phyloP scores from a whole-genome alignment of 2,888 invertebrate genomes.

The Chloroclysta siterata region DNA sequence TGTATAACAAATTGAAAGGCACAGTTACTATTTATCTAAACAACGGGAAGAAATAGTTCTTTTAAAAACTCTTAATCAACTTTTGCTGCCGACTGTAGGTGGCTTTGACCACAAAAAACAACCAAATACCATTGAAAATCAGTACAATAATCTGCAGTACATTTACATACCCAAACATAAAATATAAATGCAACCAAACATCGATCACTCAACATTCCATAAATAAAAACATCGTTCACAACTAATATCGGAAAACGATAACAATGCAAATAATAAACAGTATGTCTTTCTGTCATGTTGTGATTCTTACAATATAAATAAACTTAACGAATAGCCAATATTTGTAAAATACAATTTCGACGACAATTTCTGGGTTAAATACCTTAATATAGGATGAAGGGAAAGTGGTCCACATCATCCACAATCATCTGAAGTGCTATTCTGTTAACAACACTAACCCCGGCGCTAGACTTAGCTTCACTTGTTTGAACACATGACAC shows the following conservation, averaged over 20 bases:
- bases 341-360: slow-evolving; percentile 8
- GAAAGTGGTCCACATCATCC: too few species aligned
- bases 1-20: too few species aligned
- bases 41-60: too few species aligned
- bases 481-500: too few species aligned
- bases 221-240: slow-evolving; percentile 49
- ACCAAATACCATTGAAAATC: not conserved
- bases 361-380: not conserved
- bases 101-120: not conserved
- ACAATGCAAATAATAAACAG: slow-evolving; percentile 23
- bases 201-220: slow-evolving; percentile 60
- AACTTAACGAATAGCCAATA: slow-evolving; percentile 29
- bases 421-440: too few species aligned
- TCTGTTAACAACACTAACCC: too few species aligned
- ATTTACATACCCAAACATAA: slow-evolving; percentile 15
- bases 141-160: not conserved
- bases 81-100: too few species aligned
- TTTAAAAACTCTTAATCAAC: too few species aligned
- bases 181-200: slow-evolving; percentile 74
- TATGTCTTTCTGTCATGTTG: slow-evolving; percentile 27
- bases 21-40: too few species aligned
- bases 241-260: slow-evolving; percentile 26
- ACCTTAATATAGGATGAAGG: too few species aligned
- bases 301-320: slow-evolving; percentile 20
- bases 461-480: too few species aligned